Base-by-base conservation (phyloP, 53 echinoderm and acorn worm genomes). In the Luidia sarsii region DNA sequence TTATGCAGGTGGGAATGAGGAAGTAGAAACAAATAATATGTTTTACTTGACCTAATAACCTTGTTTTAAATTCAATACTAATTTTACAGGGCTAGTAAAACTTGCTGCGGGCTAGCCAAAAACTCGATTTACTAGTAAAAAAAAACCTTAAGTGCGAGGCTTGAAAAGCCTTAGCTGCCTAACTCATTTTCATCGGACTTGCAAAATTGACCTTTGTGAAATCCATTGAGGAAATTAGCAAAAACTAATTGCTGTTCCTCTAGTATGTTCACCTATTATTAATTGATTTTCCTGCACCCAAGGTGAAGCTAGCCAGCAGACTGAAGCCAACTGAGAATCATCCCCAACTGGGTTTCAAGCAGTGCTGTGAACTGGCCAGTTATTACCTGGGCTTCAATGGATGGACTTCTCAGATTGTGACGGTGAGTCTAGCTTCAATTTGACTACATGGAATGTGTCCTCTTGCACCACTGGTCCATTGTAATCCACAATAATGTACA, bases 381-480 rank as follows among this genome's bases (percentile, higher is more conserved):
- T 39, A 87, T 36, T 87, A 91, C 39, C 50, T 91, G 9, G 91
- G 91, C 3, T 91, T 91, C 29, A 83, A 83, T 53, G 87, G 87
- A 60, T 91, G 83, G 83, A 37, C 43, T 9, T 83, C 70, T 30
- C 38, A 75, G 22, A 83, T 91, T 25, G 51, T 61, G 4, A 61
- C 83, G 15, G 91, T 91, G 28, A 91, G 83, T 83, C 21, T 34
- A 13, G 28, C 16, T 18, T 8, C 4, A 18, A 20, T 3, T 20
- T 19, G n/a, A 4, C 21, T 19, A 52, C 7, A 15, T 52, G 7
- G 16, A 15, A 54, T 20, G 5, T 9, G 55, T 9, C 19, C 55
- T 14, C 6, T 9, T 19, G 5, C 10, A 6, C 16, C 5, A 5
- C 21, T 5, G 15, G 15, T 46, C 8, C 15, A 46, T 46, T 46